phyloP scores from a whole-genome alignment of 2,888 invertebrate species.

The Polymixis lichenea region DNA sequence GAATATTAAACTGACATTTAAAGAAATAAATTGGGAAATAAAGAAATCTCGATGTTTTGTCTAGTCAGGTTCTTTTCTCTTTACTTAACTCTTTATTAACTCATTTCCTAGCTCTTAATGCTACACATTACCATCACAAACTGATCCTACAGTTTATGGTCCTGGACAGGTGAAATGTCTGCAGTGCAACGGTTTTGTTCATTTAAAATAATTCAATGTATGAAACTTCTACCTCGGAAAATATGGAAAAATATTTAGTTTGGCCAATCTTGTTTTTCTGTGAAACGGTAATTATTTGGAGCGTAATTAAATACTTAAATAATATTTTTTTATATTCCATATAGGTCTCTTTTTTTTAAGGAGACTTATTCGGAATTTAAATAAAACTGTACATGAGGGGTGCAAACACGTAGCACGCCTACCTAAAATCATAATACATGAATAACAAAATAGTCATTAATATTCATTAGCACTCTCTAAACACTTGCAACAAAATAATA shows the following conservation, averaged over 20 bases:
- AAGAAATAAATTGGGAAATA: too few relatives aligned
- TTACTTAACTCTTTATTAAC: background rate
- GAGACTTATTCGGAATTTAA: background rate
- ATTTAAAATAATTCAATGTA: background rate
- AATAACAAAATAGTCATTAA: background rate
- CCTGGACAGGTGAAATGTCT: too few relatives aligned
- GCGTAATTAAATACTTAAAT: background rate
- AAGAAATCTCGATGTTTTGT: background rate
- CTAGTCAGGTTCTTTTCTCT: background rate
- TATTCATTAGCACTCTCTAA: slow-evolving; percentile 3
- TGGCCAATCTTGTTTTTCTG: background rate
- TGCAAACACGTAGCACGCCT: background rate
- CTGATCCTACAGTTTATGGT: background rate
- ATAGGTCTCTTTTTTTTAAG: background rate
- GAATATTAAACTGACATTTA: background rate
- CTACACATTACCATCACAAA: background rate
- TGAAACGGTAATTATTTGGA: background rate
- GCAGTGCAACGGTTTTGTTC: background rate
- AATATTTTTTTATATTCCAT: background rate
- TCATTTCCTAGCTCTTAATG: background rate
- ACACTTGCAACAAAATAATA: background rate
- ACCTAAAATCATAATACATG: background rate
- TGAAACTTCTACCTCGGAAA: background rate
- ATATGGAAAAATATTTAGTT: background rate
- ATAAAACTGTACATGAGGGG: background rate